Base-by-base conservation (phyloP, 2,113 vertebrate species). In the Rhinoptilus africanus region DNA sequence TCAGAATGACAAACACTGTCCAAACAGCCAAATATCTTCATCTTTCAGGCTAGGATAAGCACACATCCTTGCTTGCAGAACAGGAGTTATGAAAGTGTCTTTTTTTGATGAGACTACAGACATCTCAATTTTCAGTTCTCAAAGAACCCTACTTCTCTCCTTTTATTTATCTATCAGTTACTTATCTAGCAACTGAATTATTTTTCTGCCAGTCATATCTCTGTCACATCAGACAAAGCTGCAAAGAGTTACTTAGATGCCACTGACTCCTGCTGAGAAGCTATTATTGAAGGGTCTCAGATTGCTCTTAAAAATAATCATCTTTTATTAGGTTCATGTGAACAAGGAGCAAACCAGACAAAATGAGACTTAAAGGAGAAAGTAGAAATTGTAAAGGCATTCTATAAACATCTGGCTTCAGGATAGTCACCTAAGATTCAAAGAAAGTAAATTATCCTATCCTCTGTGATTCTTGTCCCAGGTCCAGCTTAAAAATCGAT, bases 291-390 rank as follows among this genome's bases (percentile, higher is more conserved):
- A 92, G 66, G 14, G 50, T 76, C 84, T 95, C 74, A 82, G 35
- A 88, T 76, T 88, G 69, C 69, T 91, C 24, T 89, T 84, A 85
- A 93, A 92, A 95, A 84, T 78, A 91, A 77, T 82, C 1, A 63
- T 45, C n/a, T 73, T 87, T 73, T 89, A 89, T 95, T 88, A 92
- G 20, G 20, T 28, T 73, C 85, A 50, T 47, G 18, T 73, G 69
- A 93, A 56, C 28, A 82, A 87, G 72, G 81, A 89, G n/a, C n/a
- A 85, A 89, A 80, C 39, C 77, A 89, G 45, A 86, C 22, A 89
- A 96, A 95, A 88, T 23, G 23, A 67, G 26, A 81, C 0, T 1
- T 64, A 51, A 75, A 87, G 16, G 26, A 63, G 87, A 89, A 80
- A 63, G 12, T 9, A 79, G 32, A 77, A 94, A 79, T 15, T 12